Base-by-base conservation (phyloP, 2,113 vertebrate genomes). In the Irena cyanogastra region DNA sequence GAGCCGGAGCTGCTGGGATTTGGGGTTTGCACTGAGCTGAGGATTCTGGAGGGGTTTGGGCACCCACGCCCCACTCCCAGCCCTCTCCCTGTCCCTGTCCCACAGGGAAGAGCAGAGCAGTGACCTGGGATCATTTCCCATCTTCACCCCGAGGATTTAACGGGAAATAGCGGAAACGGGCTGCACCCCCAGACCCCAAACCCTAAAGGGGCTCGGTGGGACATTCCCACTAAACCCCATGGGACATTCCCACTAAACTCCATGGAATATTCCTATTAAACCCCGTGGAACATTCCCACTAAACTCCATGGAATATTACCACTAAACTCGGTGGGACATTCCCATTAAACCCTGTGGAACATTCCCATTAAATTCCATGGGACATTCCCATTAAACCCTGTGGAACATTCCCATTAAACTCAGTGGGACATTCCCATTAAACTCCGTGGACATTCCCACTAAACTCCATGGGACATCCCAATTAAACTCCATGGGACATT, bases 81-180 rank as follows among this genome's bases (percentile, higher is more conserved):
- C 56, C 60, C 72, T 49, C 1, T 0, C 54, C 33, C 54, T 27
- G 17, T 17, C 2, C 17, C 56, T 39, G 4, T 6, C 27, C 13
- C 45, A 3, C 0, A 26, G 60, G 49, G 21, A 35, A 1, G 37
- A 6, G 12, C 3, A 1, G 71, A 66, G 54, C 35, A 26, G n/a
- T 0, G 19, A 23, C 2, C 37, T 4, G 41, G 50, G 71, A 24
- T 31, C 8, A 35, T 24, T 81, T 41, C 54, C 78, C 49, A 14
- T 6, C 70, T 11, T 44, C n/a, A 24, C 28, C 35, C 23, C 5
- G 15, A 42, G 44, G 39, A 27, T 22, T n/a, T 6, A 41, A 23
- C 16, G 9, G 3, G 1, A 28, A 41, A 44, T 1, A 3, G 2
- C 2, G 30, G 0, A 7, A 17, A 9, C 0, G 47, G 44, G 37